phyloP scores from a whole-genome alignment of 2,113 vertebrate species.

The Peromyscus californicus region DNA sequence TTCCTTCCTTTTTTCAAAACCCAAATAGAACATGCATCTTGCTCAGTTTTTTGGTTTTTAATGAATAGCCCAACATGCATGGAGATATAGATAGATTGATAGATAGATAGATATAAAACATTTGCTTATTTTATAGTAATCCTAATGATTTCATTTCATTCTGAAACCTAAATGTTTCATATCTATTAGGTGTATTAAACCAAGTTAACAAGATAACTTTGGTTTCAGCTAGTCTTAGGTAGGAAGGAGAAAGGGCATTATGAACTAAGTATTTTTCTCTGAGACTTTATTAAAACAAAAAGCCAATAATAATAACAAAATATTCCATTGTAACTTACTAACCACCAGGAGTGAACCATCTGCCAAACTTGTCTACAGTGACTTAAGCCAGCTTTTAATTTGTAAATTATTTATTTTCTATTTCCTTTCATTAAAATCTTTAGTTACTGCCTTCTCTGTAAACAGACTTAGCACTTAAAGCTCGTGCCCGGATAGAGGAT shows the following conservation, averaged over 20 bases:
- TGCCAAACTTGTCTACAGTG: slow-evolving; percentile 11
- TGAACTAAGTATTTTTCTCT: slow-evolving; percentile 10
- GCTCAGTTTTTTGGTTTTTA: neutral
- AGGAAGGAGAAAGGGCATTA: neutral
- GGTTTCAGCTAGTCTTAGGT: neutral
- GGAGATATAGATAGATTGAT: too few relatives aligned
- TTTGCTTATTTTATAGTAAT: neutral
- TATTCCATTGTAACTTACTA: neutral
- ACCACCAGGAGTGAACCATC: slow-evolving; percentile 10
- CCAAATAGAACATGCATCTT: neutral
- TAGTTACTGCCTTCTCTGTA: slow-evolving; percentile 2
- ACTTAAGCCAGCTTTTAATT: neutral
- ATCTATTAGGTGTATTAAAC: neutral
- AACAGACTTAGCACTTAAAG: slow-evolving; percentile 26
- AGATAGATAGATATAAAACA: neutral
- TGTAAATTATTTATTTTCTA: neutral
- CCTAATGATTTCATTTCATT: slow-evolving; percentile 30
- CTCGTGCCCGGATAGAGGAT: neutral
- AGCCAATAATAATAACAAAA: neutral
- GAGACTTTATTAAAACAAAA: slow-evolving; percentile 56
- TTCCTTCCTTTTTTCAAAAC: neutral
- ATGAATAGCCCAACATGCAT: neutral
- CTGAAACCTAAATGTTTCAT: slow-evolving; percentile 27
- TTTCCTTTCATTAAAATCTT: slow-evolving; percentile 38
- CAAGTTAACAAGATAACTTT: slow-evolving; percentile 28